Percentiles rank a stretch among this genome's conserved stretches.
Conservation (phyloP, 2,797 vertebrate genomes). For the Luscinia luscinia region DNA sequence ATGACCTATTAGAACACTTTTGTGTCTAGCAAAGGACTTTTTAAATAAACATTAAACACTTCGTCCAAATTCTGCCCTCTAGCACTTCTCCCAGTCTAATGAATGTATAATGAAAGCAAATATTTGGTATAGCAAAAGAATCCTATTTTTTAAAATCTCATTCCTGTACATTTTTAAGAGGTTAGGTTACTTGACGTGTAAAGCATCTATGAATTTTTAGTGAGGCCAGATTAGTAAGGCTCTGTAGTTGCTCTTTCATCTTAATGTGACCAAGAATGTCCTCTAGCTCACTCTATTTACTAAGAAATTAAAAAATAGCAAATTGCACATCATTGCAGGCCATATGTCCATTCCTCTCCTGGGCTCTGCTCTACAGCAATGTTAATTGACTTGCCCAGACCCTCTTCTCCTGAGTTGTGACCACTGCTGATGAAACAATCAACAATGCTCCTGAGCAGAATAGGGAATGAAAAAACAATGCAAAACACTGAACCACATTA, state of each 20-base stretch:
- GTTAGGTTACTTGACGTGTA: conserved; percentile 32
- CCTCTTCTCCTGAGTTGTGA: conserved; percentile 43
- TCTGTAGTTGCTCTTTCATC: conserved; percentile 40
- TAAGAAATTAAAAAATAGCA: conserved; percentile 54
- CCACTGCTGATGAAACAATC: conserved; percentile 40
- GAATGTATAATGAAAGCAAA: conserved; percentile 54
- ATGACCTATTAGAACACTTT: conserved; percentile 22
- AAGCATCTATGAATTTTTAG: conserved; percentile 54
- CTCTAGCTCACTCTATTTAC: conserved; percentile 47
- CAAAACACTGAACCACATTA: not conserved
- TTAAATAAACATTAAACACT: conserved; percentile 39
- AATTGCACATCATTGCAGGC: conserved; percentile 20
- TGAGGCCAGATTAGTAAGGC: conserved; percentile 29
- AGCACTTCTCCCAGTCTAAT: conserved; percentile 14
- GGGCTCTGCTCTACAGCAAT: conserved; percentile 54
- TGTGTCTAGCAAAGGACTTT: conserved; percentile 17
- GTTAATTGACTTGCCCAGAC: conserved; percentile 62
- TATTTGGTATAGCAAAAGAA: conserved; percentile 39
- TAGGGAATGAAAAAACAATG: not conserved
- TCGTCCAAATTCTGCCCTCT: conserved; percentile 4
- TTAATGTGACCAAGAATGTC: conserved; percentile 56
- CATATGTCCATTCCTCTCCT: conserved; percentile 35
- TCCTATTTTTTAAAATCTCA: not conserved
- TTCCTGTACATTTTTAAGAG: conserved; percentile 40
- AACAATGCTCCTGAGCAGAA: conserved; percentile 5